A percentile compares a stretch with the other conserved stretches of the same genome.
Conservation (phyloP, 2,888 invertebrate genomes). For the Saturnia japonica region DNA sequence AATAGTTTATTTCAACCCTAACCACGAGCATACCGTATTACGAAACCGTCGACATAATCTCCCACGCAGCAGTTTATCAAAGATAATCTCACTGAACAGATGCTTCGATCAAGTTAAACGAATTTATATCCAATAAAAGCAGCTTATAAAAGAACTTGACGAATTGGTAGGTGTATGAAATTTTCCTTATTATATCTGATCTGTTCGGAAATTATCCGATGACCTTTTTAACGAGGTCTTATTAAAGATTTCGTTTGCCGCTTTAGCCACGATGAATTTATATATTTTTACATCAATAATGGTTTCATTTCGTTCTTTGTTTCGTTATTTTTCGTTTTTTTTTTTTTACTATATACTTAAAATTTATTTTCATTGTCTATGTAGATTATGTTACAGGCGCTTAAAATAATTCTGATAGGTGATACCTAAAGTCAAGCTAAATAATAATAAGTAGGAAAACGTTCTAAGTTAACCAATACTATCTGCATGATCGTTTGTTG, state of each 20-base stretch:
- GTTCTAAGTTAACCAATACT: no score
- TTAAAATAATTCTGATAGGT: no score
- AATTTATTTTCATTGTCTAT: no score
- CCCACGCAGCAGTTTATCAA: constrained; percentile 15
- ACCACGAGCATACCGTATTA: constrained; percentile 9
- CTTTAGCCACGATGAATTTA: neutral
- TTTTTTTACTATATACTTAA: no score
- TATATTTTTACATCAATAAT: neutral
- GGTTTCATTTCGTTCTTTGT: neutral
- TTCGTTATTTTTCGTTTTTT: no score
- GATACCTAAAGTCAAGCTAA: no score
- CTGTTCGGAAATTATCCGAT: constrained; percentile 10
- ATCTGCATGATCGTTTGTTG: no score
- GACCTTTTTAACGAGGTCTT: constrained; percentile 10
- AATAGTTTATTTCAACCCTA: neutral
- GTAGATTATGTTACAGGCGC: no score
- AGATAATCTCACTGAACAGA: constrained; percentile 20
- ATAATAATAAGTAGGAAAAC: no score
- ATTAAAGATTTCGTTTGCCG: neutral
- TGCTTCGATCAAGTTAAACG: constrained; percentile 21
- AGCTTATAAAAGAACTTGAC: constrained; percentile 12
- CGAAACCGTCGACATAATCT: constrained; percentile 15
- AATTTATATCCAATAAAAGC: constrained; percentile 23
- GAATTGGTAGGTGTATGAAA: constrained; percentile 15
- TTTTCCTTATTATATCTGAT: constrained; percentile 21